These are phyloP conservation scores for Octomys mimax DNA, from an alignment of 2,797 vertebrate genomes.

Conservation along the genomic window DNA sequence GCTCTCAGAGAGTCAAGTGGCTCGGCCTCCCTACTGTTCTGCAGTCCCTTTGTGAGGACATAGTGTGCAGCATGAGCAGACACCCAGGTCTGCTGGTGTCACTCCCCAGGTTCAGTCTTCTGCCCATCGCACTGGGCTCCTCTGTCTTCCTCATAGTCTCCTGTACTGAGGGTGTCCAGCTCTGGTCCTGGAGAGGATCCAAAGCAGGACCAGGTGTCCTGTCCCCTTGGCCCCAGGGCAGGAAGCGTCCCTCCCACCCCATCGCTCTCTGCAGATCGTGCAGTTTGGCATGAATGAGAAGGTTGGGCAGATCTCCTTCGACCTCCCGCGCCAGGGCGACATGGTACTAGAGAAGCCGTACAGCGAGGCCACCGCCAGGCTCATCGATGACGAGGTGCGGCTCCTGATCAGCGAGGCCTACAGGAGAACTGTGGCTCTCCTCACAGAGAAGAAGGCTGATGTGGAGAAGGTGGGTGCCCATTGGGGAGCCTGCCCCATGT, in stretches of 20 bases:
- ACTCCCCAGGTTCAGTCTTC: not conserved
- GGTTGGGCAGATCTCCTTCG: conserved; percentile 98
- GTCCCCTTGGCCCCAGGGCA: not conserved
- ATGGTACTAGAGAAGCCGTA: conserved; percentile 98
- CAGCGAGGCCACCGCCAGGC: conserved; percentile 96
- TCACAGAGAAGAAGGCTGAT: conserved; percentile 93
- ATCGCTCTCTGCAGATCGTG: conserved; percentile 91
- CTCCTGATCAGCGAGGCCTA: conserved; percentile 93
- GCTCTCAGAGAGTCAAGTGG: not conserved
- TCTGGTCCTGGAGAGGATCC: not conserved
- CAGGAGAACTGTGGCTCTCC: conserved; percentile 91
- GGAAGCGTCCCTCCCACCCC: not conserved
- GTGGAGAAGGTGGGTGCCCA: conserved; percentile 94
- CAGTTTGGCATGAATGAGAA: conserved; percentile 99
- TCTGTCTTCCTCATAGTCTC: not conserved
- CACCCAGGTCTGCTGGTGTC: not conserved
- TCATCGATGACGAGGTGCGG: conserved; percentile 96
- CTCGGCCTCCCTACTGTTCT: not conserved
- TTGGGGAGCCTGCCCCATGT: no score
- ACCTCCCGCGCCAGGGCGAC: conserved; percentile 96
- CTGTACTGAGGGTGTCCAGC: not conserved
- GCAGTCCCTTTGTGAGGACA: not conserved
- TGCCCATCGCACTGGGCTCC: not conserved
- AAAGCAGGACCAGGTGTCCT: not conserved
- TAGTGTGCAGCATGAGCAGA: not conserved